Conservation (phyloP, 1,140 invertebrate genomes). For the Zaprionus davidi region DNA sequence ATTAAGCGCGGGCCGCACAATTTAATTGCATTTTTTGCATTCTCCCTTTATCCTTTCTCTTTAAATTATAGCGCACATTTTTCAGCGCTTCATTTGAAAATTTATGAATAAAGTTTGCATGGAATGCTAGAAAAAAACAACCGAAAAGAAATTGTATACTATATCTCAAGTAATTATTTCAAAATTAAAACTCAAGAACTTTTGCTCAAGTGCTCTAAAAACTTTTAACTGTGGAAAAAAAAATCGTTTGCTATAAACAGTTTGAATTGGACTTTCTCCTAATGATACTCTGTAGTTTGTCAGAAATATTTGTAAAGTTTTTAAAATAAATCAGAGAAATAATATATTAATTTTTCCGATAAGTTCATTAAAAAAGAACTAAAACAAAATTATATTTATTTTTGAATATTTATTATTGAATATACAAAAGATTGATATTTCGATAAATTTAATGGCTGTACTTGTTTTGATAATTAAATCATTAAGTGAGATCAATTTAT, state of each 20-base stretch:
- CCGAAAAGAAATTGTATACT: background rate
- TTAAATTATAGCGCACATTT: constrained; percentile 6
- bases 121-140: background rate
- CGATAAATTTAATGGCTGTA: too few species aligned
- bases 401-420: too few species aligned
- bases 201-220: background rate
- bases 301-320: background rate
- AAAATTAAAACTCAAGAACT: constrained; percentile 2
- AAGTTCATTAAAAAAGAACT: too few species aligned
- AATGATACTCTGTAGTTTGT: background rate
- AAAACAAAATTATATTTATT: too few species aligned
- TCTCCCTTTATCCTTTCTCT: constrained; percentile 1
- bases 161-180: background rate
- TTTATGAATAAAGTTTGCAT: constrained; percentile 11
- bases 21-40: constrained; percentile 25
- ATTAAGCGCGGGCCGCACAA: background rate
- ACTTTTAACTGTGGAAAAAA: background rate
- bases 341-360: too few species aligned
- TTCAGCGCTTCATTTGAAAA: constrained; percentile 6
- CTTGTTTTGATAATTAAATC: too few species aligned
- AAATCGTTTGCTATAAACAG: background rate
- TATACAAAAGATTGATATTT: too few species aligned
- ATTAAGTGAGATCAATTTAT: too few species aligned
- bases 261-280: background rate
- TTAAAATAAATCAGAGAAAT: too few species aligned